phyloP scores from a whole-genome alignment of 1,140 invertebrate genomes.

The Drosophila lini region DNA sequence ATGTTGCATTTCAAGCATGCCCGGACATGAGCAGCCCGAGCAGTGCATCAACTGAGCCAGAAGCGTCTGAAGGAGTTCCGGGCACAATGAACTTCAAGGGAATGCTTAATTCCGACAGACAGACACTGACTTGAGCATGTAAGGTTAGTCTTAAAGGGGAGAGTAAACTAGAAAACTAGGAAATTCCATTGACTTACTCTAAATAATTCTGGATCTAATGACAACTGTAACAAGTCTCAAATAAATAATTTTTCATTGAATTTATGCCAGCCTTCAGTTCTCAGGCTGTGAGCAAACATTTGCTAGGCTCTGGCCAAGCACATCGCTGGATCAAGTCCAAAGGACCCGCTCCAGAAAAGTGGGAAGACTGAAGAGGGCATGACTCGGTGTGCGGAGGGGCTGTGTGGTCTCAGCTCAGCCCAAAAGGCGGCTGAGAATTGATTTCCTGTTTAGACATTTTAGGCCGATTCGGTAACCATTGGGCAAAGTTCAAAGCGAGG shows the following conservation, averaged over 20 bases:
- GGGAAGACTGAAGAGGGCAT: neutral
- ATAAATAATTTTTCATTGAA: neutral
- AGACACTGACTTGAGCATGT: neutral
- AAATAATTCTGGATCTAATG: neutral
- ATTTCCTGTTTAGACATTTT: conserved; percentile 76
- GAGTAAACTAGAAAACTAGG: neutral
- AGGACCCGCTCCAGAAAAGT: neutral
- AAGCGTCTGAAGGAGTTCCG: conserved; percentile 40
- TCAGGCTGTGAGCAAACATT: conserved; percentile 11
- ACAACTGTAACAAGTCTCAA: neutral
- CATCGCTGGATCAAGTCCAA: conserved; percentile 2
- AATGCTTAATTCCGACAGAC: conserved; percentile 8
- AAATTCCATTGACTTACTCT: neutral
- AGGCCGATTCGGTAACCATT: conserved; percentile 54
- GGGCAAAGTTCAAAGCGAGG: conserved; percentile 44
- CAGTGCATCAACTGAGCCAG: conserved; percentile 24
- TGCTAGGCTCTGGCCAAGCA: conserved; percentile 8
- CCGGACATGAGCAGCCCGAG: conserved; percentile 55
- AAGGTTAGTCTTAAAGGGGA: conserved; percentile 20
- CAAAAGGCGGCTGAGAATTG: conserved; percentile 68
- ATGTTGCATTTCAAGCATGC: conserved; percentile 76
- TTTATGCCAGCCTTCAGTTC: neutral
- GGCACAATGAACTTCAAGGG: conserved; percentile 43
- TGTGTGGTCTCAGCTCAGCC: conserved; percentile 12
- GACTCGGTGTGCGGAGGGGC: neutral